A percentile compares a stretch with the other conserved stretches of the same genome.
phyloP scores from a whole-genome alignment of 2,888 invertebrate species.

The Diaperis boleti region DNA sequence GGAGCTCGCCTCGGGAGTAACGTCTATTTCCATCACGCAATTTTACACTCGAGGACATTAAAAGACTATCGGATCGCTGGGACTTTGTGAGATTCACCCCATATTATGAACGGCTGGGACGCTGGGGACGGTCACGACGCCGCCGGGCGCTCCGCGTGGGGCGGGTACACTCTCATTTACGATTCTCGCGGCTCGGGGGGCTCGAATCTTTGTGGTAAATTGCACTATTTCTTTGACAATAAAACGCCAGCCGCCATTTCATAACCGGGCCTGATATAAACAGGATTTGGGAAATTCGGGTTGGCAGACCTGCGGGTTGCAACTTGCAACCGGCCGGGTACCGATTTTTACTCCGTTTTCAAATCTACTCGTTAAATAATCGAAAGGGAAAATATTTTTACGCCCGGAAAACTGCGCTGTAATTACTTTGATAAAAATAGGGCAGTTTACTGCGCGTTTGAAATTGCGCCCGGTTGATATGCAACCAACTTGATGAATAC shows the following conservation, averaged over 20 bases:
- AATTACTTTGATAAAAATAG: too few species aligned
- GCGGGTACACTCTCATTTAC: conserved; percentile 45
- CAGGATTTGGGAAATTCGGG: conserved; percentile 12
- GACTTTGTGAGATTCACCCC: conserved; percentile 55
- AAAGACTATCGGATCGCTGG: conserved; percentile 42
- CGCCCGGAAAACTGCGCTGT: too few species aligned
- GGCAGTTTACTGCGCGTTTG: too few species aligned
- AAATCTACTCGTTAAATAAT: too few species aligned
- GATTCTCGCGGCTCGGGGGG: conserved; percentile 36
- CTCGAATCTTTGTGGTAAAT: conserved; percentile 47
- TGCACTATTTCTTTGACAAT: conserved; percentile 59
- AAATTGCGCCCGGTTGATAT: too few species aligned
- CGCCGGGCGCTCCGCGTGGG: conserved; percentile 6
- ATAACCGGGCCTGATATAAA: conserved; percentile 61
- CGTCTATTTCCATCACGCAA: conserved; percentile 66
- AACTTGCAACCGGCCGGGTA: conserved; percentile 4
- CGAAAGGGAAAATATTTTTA: too few species aligned
- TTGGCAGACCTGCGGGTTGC: conserved; percentile 16
- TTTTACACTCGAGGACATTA: conserved; percentile 48
- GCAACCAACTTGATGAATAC: too few species aligned
- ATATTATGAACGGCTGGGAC: conserved; percentile 48
- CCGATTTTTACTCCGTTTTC: neutral
- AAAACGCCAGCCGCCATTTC: conserved; percentile 66
- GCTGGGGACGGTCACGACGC: conserved; percentile 35
- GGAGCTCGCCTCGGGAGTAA: conserved; percentile 60